Percentiles rank a stretch among this genome's conserved stretches.
Evolutionary conservation across 2,797 vertebrate species (phyloP).

Genomic region (Coendou prehensilis): DNA sequence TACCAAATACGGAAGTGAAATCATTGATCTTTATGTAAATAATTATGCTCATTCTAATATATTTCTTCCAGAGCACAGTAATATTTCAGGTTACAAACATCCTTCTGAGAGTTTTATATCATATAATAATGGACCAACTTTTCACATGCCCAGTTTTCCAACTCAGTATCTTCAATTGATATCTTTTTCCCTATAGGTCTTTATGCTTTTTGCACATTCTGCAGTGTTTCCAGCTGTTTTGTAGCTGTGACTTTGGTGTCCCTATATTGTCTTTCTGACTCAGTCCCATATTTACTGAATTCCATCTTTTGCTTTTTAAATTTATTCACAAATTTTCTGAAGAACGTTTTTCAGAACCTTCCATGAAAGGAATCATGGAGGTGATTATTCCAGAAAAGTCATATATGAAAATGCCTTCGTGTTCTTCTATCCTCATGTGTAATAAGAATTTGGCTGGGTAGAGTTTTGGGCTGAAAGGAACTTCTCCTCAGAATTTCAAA

Average conservation of each 20-base stretch:
- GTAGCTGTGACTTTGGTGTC: neutral
- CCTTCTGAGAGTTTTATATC: neutral
- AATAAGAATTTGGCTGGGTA: neutral
- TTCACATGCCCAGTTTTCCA: neutral
- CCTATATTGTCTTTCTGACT: neutral
- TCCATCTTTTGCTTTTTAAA: neutral
- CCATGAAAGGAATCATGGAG: neutral
- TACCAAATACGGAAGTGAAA: neutral
- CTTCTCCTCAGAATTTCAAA: neutral
- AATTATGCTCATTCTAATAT: neutral
- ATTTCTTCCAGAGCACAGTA: neutral
- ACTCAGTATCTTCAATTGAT: neutral
- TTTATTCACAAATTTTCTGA: constrained; percentile 23
- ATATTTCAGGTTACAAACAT: neutral
- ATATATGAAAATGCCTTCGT: neutral
- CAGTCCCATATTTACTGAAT: neutral
- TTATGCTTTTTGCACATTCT: neutral
- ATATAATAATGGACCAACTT: neutral
- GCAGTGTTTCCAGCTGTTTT: neutral
- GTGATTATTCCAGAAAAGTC: neutral
- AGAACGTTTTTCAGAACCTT: neutral
- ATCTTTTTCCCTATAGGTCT: neutral
- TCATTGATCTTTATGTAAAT: neutral
- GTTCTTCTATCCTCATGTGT: neutral
- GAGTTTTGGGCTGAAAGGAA: constrained; percentile 3